Evolutionary conservation across 2,888 invertebrate genomes (phyloP).

Genomic region (Agonopterix heracliana): DNA sequence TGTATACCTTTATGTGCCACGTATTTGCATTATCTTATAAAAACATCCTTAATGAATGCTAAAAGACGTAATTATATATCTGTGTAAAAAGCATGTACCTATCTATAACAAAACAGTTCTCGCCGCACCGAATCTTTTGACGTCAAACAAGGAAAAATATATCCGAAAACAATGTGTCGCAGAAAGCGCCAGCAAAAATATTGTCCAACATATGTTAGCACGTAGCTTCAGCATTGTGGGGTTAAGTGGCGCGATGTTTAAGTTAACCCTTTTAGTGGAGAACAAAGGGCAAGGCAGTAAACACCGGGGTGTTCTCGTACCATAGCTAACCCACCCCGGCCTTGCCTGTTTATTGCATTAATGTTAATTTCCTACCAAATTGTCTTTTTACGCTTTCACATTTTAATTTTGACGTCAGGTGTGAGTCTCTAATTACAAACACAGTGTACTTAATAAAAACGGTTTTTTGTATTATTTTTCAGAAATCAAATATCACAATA

Average conservation of each 20-base stretch:
- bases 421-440: not conserved
- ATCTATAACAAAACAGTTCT: no score
- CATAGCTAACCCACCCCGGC: not conserved
- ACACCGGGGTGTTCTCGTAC: conserved; percentile 20
- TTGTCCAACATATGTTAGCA: conserved; percentile 37
- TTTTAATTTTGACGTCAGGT: conserved; percentile 26
- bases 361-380: conserved; percentile 42
- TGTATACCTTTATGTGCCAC: no score
- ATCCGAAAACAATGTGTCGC: not conserved
- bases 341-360: conserved; percentile 30
- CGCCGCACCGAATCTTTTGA: no score
- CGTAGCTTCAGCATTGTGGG: conserved; percentile 29
- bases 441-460: not conserved
- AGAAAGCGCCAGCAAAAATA: conserved; percentile 28
- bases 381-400: conserved; percentile 39
- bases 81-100: no score
- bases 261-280: conserved; percentile 57
- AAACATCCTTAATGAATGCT: no score
- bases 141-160: not conserved
- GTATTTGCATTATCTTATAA: no score
- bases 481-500: not conserved
- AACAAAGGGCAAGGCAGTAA: conserved; percentile 51
- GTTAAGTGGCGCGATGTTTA: conserved; percentile 46
- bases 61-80: no score
- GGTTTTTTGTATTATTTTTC: not conserved